These are phyloP conservation scores for Achatina immaculata DNA, from an alignment of 1,140 invertebrate species.

Conservation along the genomic window DNA sequence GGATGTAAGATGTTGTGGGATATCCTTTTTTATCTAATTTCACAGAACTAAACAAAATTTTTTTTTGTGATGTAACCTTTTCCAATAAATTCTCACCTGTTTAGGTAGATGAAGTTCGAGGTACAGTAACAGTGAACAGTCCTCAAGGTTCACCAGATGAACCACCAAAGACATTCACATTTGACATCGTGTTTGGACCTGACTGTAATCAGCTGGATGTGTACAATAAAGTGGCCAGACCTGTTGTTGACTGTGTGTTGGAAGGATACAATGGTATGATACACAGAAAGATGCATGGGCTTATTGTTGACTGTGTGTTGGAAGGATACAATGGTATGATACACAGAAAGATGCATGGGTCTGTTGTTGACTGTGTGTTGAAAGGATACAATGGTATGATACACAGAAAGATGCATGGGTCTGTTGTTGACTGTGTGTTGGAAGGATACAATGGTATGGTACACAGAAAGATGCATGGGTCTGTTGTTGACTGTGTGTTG, in stretches of 20 bases:
- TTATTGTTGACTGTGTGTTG: no score
- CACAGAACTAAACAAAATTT: no score
- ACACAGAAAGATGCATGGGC: background rate
- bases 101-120: constrained; percentile 81
- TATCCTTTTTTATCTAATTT: no score
- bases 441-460: constrained; percentile 88
- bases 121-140: constrained; percentile 84
- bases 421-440: constrained; percentile 95
- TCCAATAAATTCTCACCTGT: no score
- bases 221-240: constrained; percentile 89
- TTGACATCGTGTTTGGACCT: constrained; percentile 79
- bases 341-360: background rate
- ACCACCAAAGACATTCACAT: constrained; percentile 86
- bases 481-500: constrained; percentile 4
- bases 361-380: constrained; percentile 95
- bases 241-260: constrained; percentile 94
- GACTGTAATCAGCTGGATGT: constrained; percentile 83
- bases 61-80: no score
- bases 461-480: no score
- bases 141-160: constrained; percentile 72
- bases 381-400: constrained; percentile 84
- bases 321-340: no score
- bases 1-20: no score
- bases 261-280: constrained; percentile 88
- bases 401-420: background rate